Evolutionary conservation across 2,113 vertebrate species (phyloP).

Genomic region (Vulpes vulpes): DNA sequence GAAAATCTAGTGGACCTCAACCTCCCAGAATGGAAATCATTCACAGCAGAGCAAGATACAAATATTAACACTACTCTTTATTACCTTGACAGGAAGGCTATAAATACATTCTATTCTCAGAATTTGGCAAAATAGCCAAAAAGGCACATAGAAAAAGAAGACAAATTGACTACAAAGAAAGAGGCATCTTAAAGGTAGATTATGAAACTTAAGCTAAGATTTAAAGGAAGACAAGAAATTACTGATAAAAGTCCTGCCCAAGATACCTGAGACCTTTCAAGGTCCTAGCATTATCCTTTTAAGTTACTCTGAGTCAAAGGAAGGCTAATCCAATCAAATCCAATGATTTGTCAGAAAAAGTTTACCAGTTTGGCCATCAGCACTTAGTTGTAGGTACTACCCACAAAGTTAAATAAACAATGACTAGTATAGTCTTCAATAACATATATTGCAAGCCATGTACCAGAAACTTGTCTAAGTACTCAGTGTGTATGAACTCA

Average conservation of each 20-base stretch:
- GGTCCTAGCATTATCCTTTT: too few relatives aligned
- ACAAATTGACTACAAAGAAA: constrained; percentile 14
- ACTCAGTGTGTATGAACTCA: background rate
- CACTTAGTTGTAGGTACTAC: background rate
- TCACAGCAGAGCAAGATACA: background rate
- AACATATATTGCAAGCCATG: background rate
- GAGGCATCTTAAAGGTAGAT: background rate
- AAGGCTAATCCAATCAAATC: background rate
- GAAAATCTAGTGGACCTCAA: background rate
- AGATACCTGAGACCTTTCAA: background rate
- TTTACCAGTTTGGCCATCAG: background rate
- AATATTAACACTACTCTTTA: background rate
- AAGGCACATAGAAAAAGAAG: constrained; percentile 3
- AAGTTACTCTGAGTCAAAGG: background rate
- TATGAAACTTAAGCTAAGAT: background rate
- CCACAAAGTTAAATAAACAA: constrained; percentile 1
- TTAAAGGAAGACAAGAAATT: constrained; percentile 51
- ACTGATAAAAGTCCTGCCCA: background rate
- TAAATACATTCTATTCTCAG: background rate
- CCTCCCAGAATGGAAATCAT: background rate
- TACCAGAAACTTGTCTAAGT: background rate
- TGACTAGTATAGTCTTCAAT: background rate
- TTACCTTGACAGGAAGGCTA: background rate
- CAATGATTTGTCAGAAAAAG: constrained; percentile 53
- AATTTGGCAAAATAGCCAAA: background rate